Evolutionary conservation across 2,113 vertebrate genomes (phyloP).

Genomic region (Sylvicapra grimmia): DNA sequence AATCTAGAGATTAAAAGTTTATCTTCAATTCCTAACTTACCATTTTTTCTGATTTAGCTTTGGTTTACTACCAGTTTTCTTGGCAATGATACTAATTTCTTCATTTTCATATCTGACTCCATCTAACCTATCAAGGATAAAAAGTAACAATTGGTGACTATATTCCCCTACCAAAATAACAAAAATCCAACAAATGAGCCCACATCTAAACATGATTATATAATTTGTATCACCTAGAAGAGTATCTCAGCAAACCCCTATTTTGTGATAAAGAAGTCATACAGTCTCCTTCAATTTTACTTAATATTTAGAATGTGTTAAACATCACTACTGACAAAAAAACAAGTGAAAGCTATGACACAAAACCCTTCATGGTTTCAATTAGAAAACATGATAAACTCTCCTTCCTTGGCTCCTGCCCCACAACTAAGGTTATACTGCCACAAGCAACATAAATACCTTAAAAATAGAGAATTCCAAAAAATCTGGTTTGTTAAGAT

Average conservation of each 20-base stretch:
- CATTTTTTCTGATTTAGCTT: conserved; percentile 89
- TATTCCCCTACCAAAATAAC: background rate
- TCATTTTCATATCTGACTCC: conserved; percentile 92
- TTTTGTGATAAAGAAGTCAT: background rate
- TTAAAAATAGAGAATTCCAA: background rate
- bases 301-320: conserved; percentile 26
- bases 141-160: conserved; percentile 12
- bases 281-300: background rate
- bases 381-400: background rate
- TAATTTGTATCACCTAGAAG: background rate
- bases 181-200: conserved; percentile 2
- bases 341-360: background rate
- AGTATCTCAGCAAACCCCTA: background rate
- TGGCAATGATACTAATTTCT: conserved; percentile 85
- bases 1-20: background rate
- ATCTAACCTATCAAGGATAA: conserved; percentile 85
- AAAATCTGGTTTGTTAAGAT: background rate
- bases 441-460: background rate
- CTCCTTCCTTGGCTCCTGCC: background rate
- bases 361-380: background rate
- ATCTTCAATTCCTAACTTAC: conserved; percentile 75
- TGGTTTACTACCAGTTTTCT: conserved; percentile 86
- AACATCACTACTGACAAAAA: background rate
- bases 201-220: background rate
- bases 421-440: background rate